Conservation (phyloP, 2,888 invertebrate species). For the Ligdia adustata region DNA sequence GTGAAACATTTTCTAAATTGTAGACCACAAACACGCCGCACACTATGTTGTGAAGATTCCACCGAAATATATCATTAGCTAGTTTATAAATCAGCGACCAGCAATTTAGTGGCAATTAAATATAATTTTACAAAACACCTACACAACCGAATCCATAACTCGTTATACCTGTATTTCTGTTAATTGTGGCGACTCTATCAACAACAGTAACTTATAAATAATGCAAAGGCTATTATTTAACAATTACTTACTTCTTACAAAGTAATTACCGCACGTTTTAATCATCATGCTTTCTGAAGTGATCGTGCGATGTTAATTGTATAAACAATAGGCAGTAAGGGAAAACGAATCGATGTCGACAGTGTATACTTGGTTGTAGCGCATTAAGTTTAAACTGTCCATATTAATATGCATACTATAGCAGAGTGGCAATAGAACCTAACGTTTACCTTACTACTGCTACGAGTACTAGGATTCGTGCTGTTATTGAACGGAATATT, state of each 20-base stretch:
- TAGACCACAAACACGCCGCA: conserved; percentile 28
- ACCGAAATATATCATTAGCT: conserved; percentile 24
- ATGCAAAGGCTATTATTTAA: conserved; percentile 27
- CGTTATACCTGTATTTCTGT: conserved; percentile 40
- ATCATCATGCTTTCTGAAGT: conserved; percentile 36
- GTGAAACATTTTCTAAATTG: conserved; percentile 49
- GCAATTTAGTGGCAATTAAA: conserved; percentile 29
- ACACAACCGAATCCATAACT: conserved; percentile 40
- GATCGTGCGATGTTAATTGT: conserved; percentile 32
- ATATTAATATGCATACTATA: too few relatives aligned
- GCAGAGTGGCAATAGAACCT: background rate
- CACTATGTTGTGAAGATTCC: conserved; percentile 25
- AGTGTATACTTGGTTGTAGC: background rate
- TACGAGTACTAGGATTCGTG: background rate
- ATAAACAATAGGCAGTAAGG: conserved; percentile 37
- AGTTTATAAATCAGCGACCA: conserved; percentile 25
- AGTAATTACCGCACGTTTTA: conserved; percentile 33
- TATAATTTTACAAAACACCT: conserved; percentile 31
- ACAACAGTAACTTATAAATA: conserved; percentile 22
- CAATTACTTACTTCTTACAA: conserved; percentile 24
- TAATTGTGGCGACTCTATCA: conserved; percentile 27
- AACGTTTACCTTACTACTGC: too few relatives aligned
- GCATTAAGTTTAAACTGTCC: too few relatives aligned
- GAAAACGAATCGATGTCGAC: conserved; percentile 21
- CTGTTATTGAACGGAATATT: background rate